phyloP scores from a whole-genome alignment of 2,797 vertebrate species.

The Microchirus variegatus region DNA sequence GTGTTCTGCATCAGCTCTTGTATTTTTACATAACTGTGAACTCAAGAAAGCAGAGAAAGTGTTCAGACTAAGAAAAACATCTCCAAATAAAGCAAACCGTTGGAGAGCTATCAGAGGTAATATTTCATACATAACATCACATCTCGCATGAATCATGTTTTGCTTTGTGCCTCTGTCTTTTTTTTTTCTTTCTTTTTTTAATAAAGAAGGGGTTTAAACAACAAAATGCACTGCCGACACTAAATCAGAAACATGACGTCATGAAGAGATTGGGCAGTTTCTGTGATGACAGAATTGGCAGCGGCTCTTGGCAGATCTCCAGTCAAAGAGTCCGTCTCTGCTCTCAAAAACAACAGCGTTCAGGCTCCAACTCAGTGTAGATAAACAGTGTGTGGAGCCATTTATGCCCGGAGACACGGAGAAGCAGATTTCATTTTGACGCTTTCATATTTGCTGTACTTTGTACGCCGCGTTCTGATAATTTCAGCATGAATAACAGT shows the following conservation, averaged over 20 bases:
- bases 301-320: conserved; percentile 48
- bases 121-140: conserved; percentile 22
- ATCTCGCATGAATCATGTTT: conserved; percentile 15
- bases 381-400: conserved; percentile 36
- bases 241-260: conserved; percentile 48
- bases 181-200: conserved; percentile 2
- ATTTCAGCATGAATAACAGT: not conserved
- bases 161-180: conserved; percentile 9
- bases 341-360: conserved; percentile 35
- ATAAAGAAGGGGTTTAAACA: not conserved
- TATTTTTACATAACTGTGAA: conserved; percentile 4
- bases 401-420: conserved; percentile 13
- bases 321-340: conserved; percentile 49
- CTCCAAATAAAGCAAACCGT: conserved; percentile 62
- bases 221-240: conserved; percentile 10
- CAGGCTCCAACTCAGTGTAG: conserved; percentile 29
- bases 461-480: not conserved
- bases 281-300: conserved; percentile 40
- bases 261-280: conserved; percentile 44
- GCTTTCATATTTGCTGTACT: not conserved
- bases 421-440: not conserved
- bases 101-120: not conserved
- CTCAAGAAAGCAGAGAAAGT: no score
- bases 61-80: conserved; percentile 16
- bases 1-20: not conserved